Base-by-base conservation (phyloP, 1,140 invertebrate species). In the Phthorimaea operculella region DNA sequence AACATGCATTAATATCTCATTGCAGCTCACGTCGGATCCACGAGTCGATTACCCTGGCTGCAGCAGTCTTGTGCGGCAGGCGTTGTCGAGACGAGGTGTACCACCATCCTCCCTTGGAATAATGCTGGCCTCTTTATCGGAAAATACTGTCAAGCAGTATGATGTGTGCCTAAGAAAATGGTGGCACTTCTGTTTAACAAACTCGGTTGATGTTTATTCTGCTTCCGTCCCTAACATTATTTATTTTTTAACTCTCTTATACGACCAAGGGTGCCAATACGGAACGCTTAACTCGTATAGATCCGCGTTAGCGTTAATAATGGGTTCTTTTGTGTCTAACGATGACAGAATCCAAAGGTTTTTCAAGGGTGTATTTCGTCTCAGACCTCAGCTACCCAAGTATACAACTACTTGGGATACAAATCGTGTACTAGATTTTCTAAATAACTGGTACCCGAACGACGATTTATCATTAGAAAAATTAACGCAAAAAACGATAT, bases 121-220 rank as follows among this genome's bases (percentile, higher is more conserved):
- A 4, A 18, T 17, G 47, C 18, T 49, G 16, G 47, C 47, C 6
- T 49, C 47, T 21, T 17, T 49, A 7, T 49, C 47, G 6, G 6
- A 14, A 17, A 49, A 18, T 14, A 18, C 47, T 21, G 21, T 49
- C 6, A 49, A 49, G 14, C 47, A 49, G 47, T 49, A 49, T 17
- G 47, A 49, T 18, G 47, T 49, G 4, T 49, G 16, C n/a, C 16
- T 49, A 9, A 49, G 16, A 49, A 49, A 49, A 18, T 49, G 47
- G 47, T 49, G 15, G 16, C 4, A 7, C 6, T 49, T 18, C 16
- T 49, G 47, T 49, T 7, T 7, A n/a, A 7, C 6, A 18, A 49
- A 49, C 9, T 17, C 9, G 5, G 3, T 49, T 4, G 14, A 21
- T 18, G 7, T 49, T 7, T 18, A 18, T 45, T 8, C 6, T 5